Percentiles rank a stretch among this genome's conserved stretches.
These are phyloP conservation scores for Actenoides lindsayi DNA, from an alignment of 2,113 vertebrate genomes.

Conservation along the genomic window DNA sequence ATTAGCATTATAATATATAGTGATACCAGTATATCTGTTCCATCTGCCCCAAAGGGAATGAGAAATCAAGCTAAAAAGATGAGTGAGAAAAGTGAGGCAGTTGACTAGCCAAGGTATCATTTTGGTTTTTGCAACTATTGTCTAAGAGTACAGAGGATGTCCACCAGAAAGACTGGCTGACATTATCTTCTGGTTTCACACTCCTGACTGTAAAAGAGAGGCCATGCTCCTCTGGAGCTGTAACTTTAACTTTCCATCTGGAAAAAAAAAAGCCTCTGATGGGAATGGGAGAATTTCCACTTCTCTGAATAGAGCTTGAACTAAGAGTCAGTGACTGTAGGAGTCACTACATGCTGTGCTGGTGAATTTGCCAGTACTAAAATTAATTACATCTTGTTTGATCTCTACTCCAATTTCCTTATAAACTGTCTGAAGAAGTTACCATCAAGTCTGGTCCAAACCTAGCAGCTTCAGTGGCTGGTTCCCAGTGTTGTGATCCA, in stretches of 20 bases:
- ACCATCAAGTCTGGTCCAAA: neutral
- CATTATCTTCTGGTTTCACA: neutral
- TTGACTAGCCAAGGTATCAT: neutral
- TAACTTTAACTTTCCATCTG: neutral
- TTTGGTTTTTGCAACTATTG: neutral
- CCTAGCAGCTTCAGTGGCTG: slow-evolving; percentile 28
- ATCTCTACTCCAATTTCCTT: slow-evolving; percentile 15
- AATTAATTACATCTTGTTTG: neutral
- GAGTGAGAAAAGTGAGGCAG: neutral
- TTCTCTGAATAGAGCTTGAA: neutral
- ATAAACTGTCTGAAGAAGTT: neutral
- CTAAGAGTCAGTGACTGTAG: neutral
- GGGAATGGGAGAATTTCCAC: neutral
- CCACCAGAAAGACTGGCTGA: neutral
- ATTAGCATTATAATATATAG: neutral
- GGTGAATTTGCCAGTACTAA: neutral
- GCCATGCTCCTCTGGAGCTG: neutral
- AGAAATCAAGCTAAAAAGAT: neutral
- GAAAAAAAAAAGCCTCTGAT: neutral
- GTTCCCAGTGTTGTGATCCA: neutral
- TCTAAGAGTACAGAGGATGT: neutral
- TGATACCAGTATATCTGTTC: neutral
- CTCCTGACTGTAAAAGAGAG: neutral
- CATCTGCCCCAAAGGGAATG: neutral
- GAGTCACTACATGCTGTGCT: neutral